These are phyloP conservation scores for Nowickia ferox DNA, from an alignment of 2,888 invertebrate species.

Conservation along the genomic window DNA sequence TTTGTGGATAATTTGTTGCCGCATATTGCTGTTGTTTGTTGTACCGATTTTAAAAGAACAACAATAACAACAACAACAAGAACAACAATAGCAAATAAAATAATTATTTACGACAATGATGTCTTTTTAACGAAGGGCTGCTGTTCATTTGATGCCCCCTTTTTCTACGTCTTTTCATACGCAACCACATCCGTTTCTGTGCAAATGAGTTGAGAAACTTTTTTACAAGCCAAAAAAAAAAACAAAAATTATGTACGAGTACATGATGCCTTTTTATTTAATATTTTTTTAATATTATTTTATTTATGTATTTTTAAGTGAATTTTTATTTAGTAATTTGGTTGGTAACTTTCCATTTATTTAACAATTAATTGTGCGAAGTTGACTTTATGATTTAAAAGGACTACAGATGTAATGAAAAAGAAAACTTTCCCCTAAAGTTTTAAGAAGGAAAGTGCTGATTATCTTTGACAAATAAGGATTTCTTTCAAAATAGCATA, in stretches of 20 bases:
- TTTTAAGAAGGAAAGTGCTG: neutral
- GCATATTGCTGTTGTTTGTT: slow-evolving; percentile 55
- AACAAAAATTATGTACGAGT: neutral
- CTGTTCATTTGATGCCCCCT: slow-evolving; percentile 47
- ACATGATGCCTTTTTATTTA: slow-evolving; percentile 4
- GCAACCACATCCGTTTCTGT: slow-evolving; percentile 65
- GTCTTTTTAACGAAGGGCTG: slow-evolving; percentile 69
- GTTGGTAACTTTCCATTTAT: slow-evolving; percentile 69
- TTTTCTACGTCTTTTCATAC: slow-evolving; percentile 26
- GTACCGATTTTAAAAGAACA: slow-evolving; percentile 39
- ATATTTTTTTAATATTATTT: slow-evolving; percentile 17
- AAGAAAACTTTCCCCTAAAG: neutral
- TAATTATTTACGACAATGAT: slow-evolving; percentile 65
- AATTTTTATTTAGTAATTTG: slow-evolving; percentile 51
- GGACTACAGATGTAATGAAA: neutral
- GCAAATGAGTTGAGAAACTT: slow-evolving; percentile 50
- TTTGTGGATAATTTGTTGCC: slow-evolving; percentile 72
- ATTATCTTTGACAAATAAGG: slow-evolving; percentile 31
- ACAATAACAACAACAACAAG: slow-evolving; percentile 20
- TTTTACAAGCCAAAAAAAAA: neutral
- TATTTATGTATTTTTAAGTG: slow-evolving; percentile 68
- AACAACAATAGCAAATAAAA: slow-evolving; percentile 22
- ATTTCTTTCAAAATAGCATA: too few species aligned
- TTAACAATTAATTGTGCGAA: slow-evolving; percentile 78
- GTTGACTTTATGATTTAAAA: slow-evolving; percentile 35